Base-by-base conservation (phyloP, 23 tunicate genomes). In the Aplidium turbinatum region DNA sequence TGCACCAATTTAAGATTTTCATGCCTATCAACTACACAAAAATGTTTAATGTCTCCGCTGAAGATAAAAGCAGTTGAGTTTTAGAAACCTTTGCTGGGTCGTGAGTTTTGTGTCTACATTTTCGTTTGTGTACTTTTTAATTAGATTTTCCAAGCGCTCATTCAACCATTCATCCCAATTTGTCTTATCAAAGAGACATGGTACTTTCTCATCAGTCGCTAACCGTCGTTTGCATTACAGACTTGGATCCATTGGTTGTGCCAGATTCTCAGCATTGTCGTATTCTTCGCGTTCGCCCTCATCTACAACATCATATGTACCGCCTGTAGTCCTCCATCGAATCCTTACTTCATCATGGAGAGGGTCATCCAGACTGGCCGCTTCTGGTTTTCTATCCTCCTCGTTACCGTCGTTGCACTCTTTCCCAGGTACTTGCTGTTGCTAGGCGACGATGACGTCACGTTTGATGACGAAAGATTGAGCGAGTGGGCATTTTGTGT, bases 231-330 rank as follows among this genome's bases (percentile, higher is more conserved):
- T 69, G 36, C 3, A 48, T 74, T 73, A 13, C 74, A 91, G 97
- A 91, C 97, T 0, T 91, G 97, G 97, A 84, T 91, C 27, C 97
- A 91, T 57, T 91, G 97, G 97, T 86, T 68, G 27, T 85, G 78
- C n/a, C 97, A 91, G 74, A 33, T 78, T n/a, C 82, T 82, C 28
- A 91, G 97, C 48, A 47, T 91, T 16, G 47, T 75, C 19, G 81
- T 81, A 31, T 91, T 73, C 68, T 91, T 91, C 54, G 82, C 86
- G 28, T 84, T 78, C 47, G 73, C 86, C 3, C 78, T 91, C 31
- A 78, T 84, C 22, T 91, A 91, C 78, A 85, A 91, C 73, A 78
- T 82, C 2, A 29, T 84, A 16, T 91, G 97, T 60, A 78, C 91
- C 6, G 86, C 86, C 56, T 91, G 97, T 58, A 48, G 66, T 18